These are phyloP conservation scores for Pogonognathellus flavescens DNA, from an alignment of 1,140 invertebrate species.

Conservation along the genomic window DNA sequence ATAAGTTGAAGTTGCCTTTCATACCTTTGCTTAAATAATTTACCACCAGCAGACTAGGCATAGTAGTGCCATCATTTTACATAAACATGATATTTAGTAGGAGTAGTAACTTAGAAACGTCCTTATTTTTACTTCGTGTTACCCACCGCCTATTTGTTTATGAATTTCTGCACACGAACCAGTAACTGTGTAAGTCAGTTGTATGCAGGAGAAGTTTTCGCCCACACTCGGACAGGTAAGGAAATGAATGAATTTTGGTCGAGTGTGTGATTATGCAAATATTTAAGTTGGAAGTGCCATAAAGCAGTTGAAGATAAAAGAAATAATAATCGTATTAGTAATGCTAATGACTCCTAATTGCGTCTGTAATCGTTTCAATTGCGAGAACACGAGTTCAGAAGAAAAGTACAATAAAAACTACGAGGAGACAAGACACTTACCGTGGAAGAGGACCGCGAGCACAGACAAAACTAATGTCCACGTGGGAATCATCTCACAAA, in stretches of 20 bases:
- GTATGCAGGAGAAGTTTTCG: too few relatives aligned
- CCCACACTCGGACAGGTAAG: too few relatives aligned
- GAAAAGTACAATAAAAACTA: conserved; percentile 22
- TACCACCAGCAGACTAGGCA: too few relatives aligned
- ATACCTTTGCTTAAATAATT: too few relatives aligned
- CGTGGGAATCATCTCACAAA: conserved; percentile 49
- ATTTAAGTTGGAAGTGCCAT: not conserved
- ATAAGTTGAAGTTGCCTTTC: not conserved
- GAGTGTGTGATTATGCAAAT: conserved; percentile 9
- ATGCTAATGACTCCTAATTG: conserved; percentile 21
- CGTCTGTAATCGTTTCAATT: conserved; percentile 20
- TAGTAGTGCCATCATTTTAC: too few relatives aligned
- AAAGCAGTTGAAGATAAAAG: conserved; percentile 25
- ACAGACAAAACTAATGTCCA: conserved; percentile 46
- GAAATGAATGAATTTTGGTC: not conserved
- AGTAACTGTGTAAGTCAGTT: too few relatives aligned
- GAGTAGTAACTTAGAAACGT: too few relatives aligned
- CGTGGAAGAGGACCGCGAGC: conserved; percentile 46
- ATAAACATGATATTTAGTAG: too few relatives aligned
- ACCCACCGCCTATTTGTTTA: too few relatives aligned
- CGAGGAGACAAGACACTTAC: conserved; percentile 39
- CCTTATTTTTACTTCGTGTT: too few relatives aligned
- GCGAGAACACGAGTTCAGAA: not conserved
- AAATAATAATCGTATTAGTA: conserved; percentile 44
- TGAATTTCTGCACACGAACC: too few relatives aligned